Evolutionary conservation across 2,888 invertebrate species (phyloP), one percentile per base, ranked within the genome.

Genomic region (Morpho helenor): DNA sequence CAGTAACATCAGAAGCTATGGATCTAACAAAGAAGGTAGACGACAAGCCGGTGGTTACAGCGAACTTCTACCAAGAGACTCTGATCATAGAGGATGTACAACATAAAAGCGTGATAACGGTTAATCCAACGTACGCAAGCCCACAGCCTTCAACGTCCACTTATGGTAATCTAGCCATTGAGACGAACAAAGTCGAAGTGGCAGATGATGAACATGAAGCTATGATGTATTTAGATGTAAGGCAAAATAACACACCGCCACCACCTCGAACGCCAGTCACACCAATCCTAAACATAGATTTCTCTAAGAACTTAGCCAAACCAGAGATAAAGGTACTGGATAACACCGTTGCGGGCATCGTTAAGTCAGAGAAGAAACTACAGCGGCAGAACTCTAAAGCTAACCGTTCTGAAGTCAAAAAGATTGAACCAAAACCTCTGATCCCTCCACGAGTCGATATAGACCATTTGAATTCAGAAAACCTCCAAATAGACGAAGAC

Each of bases 401-500:
- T 22, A 62, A 71, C 5, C 82, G 77, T 62, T 56, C 68, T 2
- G 86, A 85, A 52, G 65, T 74, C 3, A 86, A 80, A 62, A 84
- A 76, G 50, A 68, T 76, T 2, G 82, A 82, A 57, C 54, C 71
- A 3, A 78, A 76, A 57, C 73, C 77, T 0, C 49, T 70, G 0
- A 46, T 72, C 2, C 65, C 69, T 48, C 79, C 79, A 1, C 69
- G 51, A 8, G 22, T 83, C 2, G 79, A 84, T 57, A 75, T 87
- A 62, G 88, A 88, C 63, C 73, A 77, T 70, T 74, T 87, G 58
- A 86, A 84, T 68, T 82, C 87, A 51, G 87, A 86, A 7, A 83
- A 88, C 63, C 70, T 90, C 67, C 86, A 91, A 68, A 87, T 91
- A 51, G 91, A 91, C 56, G 91, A 91, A 73, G 91, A 91, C 79